phyloP scores from a whole-genome alignment of 2,113 vertebrate species.

The Globicephala melas region DNA sequence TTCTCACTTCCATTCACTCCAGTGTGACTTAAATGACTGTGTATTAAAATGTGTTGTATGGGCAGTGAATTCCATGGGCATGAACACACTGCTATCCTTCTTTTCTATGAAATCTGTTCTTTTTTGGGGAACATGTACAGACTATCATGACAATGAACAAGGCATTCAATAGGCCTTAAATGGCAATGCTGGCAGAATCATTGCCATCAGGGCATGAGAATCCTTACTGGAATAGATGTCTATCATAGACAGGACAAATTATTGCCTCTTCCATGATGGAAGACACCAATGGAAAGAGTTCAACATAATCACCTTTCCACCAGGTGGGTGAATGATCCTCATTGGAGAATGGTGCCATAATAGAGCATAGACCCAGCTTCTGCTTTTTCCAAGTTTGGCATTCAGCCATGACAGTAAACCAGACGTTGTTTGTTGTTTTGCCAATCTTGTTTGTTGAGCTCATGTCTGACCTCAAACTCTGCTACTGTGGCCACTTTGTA shows the following conservation, averaged over 20 bases:
- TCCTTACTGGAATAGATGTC: background rate
- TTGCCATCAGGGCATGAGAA: background rate
- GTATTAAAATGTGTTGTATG: background rate
- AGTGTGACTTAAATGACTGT: background rate
- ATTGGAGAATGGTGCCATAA: background rate
- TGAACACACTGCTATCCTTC: background rate
- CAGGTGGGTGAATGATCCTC: background rate
- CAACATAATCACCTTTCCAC: background rate
- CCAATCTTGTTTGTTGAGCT: background rate
- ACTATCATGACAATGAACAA: background rate
- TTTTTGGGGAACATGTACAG: background rate
- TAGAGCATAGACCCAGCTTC: background rate
- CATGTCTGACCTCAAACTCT: background rate
- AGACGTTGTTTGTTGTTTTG: background rate
- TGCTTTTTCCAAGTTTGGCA: background rate
- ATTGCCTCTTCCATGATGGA: background rate
- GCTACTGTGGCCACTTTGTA: background rate
- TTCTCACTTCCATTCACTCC: background rate
- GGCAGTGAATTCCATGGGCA: background rate
- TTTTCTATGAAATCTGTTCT: background rate
- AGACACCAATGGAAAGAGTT: background rate
- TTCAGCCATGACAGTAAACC: background rate
- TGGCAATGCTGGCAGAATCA: background rate
- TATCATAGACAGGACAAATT: background rate
- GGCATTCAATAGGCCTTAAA: background rate